Conservation (phyloP, 2,888 invertebrate species). For the Pristionchus arcanus region DNA sequence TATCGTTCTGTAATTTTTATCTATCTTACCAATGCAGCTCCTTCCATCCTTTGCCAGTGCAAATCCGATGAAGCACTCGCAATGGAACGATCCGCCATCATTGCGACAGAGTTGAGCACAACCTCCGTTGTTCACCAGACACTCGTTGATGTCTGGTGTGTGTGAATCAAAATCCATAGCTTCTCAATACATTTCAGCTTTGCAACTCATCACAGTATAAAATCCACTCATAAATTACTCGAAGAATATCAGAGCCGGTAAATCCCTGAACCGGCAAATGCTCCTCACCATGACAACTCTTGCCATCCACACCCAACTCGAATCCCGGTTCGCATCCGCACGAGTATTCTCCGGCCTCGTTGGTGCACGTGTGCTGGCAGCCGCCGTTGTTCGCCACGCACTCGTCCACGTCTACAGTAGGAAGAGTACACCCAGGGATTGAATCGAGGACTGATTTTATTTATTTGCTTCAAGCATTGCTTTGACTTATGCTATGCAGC, state of each 20-base stretch:
- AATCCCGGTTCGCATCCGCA: slow-evolving; percentile 91
- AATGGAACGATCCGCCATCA: slow-evolving; percentile 81
- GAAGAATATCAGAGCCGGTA: too few relatives aligned
- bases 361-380: slow-evolving; percentile 91
- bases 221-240: too few relatives aligned
- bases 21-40: slow-evolving; percentile 75
- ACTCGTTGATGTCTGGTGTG: slow-evolving; percentile 86
- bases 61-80: slow-evolving; percentile 81
- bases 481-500: too few relatives aligned
- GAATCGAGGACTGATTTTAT: background rate
- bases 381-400: slow-evolving; percentile 88
- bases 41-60: slow-evolving; percentile 76
- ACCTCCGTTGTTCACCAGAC: slow-evolving; percentile 80
- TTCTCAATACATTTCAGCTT: too few relatives aligned
- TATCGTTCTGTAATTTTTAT: too few relatives aligned
- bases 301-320: slow-evolving; percentile 88
- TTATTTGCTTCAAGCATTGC: too few relatives aligned
- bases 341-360: slow-evolving; percentile 88
- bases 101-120: slow-evolving; percentile 84
- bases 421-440: background rate
- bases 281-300: slow-evolving; percentile 87
- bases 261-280: too few relatives aligned
- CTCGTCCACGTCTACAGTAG: slow-evolving; percentile 86
- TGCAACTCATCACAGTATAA: too few relatives aligned
- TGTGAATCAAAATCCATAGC: too few relatives aligned